These are phyloP conservation scores for Balaenoptera acutorostrata DNA, from an alignment of 2,113 vertebrate genomes.

Conservation along the genomic window DNA sequence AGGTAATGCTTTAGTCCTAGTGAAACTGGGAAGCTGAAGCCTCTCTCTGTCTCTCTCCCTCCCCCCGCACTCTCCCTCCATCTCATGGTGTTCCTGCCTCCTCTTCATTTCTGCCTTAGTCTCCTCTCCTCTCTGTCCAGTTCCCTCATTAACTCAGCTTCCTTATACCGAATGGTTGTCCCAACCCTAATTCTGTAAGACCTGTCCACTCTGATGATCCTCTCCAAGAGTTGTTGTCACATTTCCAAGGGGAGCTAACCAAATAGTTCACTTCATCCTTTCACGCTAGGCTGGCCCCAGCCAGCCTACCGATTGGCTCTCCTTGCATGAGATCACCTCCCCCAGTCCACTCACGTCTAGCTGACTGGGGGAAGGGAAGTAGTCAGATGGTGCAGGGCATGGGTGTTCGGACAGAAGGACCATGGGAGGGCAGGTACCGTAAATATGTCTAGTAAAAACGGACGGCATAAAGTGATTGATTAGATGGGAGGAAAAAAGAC, in stretches of 20 bases:
- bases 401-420: not conserved
- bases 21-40: not conserved
- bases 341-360: not conserved
- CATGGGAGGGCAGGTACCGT: not conserved
- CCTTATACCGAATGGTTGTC: not conserved
- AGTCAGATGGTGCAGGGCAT: not conserved
- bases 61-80: not conserved
- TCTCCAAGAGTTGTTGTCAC: not conserved
- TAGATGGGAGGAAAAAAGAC: not conserved
- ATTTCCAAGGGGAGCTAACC: not conserved
- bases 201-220: not conserved
- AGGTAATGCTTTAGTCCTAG: not conserved
- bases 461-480: not conserved
- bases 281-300: not conserved
- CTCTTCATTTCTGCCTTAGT: not conserved
- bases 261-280: not conserved
- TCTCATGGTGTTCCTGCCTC: not conserved
- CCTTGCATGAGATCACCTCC: not conserved
- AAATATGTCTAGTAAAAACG: slow-evolving; percentile 20
- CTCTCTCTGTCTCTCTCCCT: not conserved
- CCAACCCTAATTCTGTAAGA: not conserved
- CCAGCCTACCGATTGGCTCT: not conserved
- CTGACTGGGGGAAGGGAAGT: not conserved
- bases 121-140: not conserved
- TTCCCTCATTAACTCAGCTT: not conserved